Conservation (phyloP, 2,113 vertebrate species). For the Siniperca knerii region DNA sequence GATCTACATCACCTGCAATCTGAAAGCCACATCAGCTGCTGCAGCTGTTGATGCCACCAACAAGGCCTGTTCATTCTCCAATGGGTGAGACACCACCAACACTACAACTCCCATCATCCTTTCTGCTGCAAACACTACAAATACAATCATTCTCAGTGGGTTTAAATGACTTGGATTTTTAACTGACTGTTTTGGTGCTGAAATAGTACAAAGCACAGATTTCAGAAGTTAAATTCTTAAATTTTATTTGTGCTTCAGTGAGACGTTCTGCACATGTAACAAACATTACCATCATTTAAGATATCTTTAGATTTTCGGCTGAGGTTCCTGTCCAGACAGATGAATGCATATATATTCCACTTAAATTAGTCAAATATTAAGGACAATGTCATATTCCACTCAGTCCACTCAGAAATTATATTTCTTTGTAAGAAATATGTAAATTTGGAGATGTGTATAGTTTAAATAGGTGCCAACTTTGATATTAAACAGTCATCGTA, state of each 20-base stretch:
- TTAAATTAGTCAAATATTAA: background rate
- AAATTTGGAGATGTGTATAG: background rate
- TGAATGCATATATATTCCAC: too few relatives aligned
- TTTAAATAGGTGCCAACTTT: background rate
- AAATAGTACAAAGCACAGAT: background rate
- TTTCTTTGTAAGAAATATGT: background rate
- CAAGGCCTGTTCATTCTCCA: slow-evolving; percentile 77
- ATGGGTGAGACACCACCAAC: slow-evolving; percentile 56
- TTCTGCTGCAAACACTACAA: background rate
- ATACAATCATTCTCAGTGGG: too few relatives aligned
- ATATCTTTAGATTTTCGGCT: too few relatives aligned
- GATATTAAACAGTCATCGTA: background rate
- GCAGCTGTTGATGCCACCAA: slow-evolving; percentile 18
- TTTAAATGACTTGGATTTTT: background rate
- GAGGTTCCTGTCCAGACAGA: too few relatives aligned
- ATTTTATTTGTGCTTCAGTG: too few relatives aligned
- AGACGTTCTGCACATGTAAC: too few relatives aligned
- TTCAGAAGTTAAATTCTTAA: too few relatives aligned
- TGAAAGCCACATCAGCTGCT: slow-evolving; percentile 54
- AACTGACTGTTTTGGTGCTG: too few relatives aligned
- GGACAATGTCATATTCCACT: too few relatives aligned
- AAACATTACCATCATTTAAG: too few relatives aligned
- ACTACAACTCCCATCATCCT: slow-evolving; percentile 14
- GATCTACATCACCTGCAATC: slow-evolving; percentile 73
- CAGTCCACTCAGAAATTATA: too few relatives aligned